phyloP scores from a whole-genome alignment of 2,797 vertebrate genomes.

The Ctenochaetus hawaiiensis region DNA sequence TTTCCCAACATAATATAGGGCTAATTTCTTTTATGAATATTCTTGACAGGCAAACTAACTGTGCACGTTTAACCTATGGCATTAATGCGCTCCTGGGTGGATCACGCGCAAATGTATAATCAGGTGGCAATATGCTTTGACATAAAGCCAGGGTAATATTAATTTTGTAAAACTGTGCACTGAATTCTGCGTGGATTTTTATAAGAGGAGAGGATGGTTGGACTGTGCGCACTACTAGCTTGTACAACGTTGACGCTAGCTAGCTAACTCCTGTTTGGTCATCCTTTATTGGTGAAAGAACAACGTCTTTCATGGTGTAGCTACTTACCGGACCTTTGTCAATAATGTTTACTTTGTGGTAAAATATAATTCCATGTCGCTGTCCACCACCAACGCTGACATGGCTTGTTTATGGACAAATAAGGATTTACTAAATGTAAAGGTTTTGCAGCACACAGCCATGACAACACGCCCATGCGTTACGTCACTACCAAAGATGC shows the following conservation, averaged over 20 bases:
- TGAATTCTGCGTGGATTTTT: neutral
- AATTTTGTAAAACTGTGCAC: neutral
- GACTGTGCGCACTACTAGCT: conserved; percentile 55
- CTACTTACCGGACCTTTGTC: conserved; percentile 68
- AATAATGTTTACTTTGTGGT: conserved; percentile 45
- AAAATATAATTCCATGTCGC: conserved; percentile 45
- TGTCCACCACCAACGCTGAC: conserved; percentile 51
- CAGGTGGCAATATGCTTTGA: rapidly evolving
- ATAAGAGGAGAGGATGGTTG: neutral
- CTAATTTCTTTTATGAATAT: neutral
- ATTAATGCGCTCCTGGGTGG: neutral
- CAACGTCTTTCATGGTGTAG: conserved; percentile 10
- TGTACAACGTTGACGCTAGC: conserved; percentile 65
- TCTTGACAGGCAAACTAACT: neutral
- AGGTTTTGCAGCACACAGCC: conserved; percentile 66
- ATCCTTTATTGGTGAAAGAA: conserved; percentile 43
- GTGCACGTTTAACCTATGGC: neutral
- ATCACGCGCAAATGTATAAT: neutral
- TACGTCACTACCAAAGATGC: conserved; percentile 73
- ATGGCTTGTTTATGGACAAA: conserved; percentile 58
- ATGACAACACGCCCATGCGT: conserved; percentile 82
- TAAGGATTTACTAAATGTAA: conserved; percentile 57
- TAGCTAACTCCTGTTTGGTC: conserved; percentile 69
- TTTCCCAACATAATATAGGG: neutral
- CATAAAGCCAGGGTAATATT: neutral